phyloP scores from a whole-genome alignment of 1,140 invertebrate genomes.

The Nephotettix cincticeps region DNA sequence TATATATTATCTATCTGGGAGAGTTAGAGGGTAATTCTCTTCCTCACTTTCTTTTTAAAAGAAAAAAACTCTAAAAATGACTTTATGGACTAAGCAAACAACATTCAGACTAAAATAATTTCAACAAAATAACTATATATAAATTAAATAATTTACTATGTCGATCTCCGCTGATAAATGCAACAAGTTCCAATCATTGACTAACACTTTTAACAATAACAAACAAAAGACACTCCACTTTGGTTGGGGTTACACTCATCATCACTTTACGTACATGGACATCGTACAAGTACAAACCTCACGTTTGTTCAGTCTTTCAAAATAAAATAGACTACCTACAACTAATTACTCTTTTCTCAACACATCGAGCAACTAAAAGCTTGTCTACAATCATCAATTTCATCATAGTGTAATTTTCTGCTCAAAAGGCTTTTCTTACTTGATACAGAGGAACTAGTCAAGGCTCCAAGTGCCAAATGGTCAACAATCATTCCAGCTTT shows the following conservation, averaged over 20 bases:
- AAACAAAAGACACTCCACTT: constrained; percentile 28
- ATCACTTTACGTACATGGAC: neutral
- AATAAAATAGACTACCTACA: constrained; percentile 13
- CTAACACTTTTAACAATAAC: constrained; percentile 18
- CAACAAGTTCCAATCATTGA: constrained; percentile 14
- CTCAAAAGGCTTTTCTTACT: neutral
- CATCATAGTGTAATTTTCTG: neutral
- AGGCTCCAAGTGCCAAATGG: neutral
- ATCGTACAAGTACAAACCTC: neutral
- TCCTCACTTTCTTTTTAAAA: neutral
- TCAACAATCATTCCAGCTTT: constrained; percentile 2
- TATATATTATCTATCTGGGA: neutral
- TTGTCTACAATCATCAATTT: neutral
- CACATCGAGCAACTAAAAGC: constrained; percentile 8
- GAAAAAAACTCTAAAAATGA: neutral
- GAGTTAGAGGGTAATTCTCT: neutral
- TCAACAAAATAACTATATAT: constrained; percentile 7
- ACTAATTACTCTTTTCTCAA: constrained; percentile 3
- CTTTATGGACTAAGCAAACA: neutral
- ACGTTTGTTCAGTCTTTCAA: constrained; percentile 16
- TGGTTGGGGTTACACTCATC: constrained; percentile 18
- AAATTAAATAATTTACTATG: constrained; percentile 17
- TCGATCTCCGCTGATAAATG: neutral
- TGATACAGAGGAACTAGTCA: constrained; percentile 16
- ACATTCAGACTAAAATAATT: constrained; percentile 15